Conservation (phyloP, 1,140 invertebrate genomes). For the Sycophaga agraensis region DNA sequence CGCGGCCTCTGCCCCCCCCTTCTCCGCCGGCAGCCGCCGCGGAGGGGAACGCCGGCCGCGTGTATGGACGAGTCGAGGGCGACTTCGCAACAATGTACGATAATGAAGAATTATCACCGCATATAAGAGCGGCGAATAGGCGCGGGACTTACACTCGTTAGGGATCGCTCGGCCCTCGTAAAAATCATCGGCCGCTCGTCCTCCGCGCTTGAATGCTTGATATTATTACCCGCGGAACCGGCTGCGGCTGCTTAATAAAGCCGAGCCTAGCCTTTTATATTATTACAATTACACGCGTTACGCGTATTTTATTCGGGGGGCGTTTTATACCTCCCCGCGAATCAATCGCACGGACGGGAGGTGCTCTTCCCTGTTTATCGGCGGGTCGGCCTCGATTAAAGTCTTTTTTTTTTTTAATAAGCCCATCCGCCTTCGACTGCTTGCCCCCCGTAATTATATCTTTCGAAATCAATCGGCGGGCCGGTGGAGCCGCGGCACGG, state of each 20-base stretch:
- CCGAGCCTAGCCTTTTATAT: background rate
- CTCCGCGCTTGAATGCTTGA: conserved; percentile 5
- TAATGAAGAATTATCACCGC: conserved; percentile 60
- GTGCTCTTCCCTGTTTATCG: no score
- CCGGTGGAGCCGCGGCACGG: no score
- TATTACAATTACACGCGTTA: conserved; percentile 1
- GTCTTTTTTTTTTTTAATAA: no score
- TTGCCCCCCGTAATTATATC: no score
- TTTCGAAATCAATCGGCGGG: no score
- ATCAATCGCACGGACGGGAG: no score
- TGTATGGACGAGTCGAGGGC: conserved; percentile 14
- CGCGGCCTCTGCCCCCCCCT: background rate
- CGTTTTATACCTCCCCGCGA: no score
- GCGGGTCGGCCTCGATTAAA: no score
- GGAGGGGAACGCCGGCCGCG: background rate
- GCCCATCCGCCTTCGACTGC: no score
- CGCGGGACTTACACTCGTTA: conserved; percentile 50
- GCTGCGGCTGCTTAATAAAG: conserved; percentile 15
- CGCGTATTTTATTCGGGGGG: no score
- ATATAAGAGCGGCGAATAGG: conserved; percentile 49
- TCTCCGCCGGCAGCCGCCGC: background rate
- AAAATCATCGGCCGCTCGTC: conserved; percentile 44
- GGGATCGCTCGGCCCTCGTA: conserved; percentile 46
- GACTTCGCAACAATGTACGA: conserved; percentile 55
- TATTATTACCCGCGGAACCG: conserved; percentile 24